Evolutionary conservation across 2,888 invertebrate genomes (phyloP), one percentile per base, ranked within the genome.

Genomic region (Thecocarcelia acutangulata): DNA sequence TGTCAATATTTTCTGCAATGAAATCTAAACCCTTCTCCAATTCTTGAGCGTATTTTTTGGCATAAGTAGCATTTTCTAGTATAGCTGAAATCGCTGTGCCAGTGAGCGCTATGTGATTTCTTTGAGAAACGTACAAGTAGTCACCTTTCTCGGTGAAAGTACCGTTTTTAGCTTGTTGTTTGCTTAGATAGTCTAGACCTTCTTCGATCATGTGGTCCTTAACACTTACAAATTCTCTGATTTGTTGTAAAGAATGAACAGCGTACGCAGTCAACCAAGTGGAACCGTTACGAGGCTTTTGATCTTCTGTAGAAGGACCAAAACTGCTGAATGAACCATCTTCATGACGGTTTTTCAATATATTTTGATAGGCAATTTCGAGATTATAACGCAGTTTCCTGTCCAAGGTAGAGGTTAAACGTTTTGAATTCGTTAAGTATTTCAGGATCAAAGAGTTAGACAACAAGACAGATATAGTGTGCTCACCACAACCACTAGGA

Each of bases 311-410:
- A 12, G 83, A 58, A 0, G 87, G 87, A 13, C 96, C 97, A 88
- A 97, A 97, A 84, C 97, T 93, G 90, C 96, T 93, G 91, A 97
- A 99, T 0, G 98, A 98, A 1, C 98, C 97, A 89, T 98, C 98
- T 0, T 91, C 87, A 82, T 95, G 94, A 78, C 94, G 94, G 90
- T 95, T 98, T 0, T 95, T 96, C 89, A 98, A 92, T 88, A 98
- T 95, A 76, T 96, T 93, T 90, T 99, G 98, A 90, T 97, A 98
- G 11, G 97, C 97, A 21, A 93, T 92, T 86, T 97, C 96, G 88
- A 98, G 93, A 84, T 91, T 90, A 17, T 86, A 87, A 24, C 91
- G 88, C 0, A 92, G 91, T 86, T 94, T 93, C 1, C 91, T 91
- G 86, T 94, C 92, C 61, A 97, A 91, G 0, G 93, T 93, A 40